Conservation (phyloP, 2,888 invertebrate genomes). For the Heliothis peltigera region DNA sequence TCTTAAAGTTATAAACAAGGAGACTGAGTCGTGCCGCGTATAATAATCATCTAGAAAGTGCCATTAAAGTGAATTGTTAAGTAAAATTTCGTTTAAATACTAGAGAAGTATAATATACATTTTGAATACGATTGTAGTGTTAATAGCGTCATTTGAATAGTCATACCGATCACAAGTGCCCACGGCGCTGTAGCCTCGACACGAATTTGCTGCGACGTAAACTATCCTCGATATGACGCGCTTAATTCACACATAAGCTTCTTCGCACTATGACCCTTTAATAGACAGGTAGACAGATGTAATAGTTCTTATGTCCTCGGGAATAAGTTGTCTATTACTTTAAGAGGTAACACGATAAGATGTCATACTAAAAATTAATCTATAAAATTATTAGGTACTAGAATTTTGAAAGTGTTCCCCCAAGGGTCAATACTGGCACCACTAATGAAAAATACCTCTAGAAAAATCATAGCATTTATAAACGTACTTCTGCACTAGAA, state of each 20-base stretch:
- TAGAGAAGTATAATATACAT: constrained; percentile 50
- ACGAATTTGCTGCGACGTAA: constrained; percentile 83
- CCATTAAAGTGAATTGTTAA: constrained; percentile 50
- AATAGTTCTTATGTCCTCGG: constrained; percentile 20
- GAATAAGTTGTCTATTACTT: constrained; percentile 24
- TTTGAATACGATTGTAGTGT: constrained; percentile 59
- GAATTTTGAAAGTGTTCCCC: background rate
- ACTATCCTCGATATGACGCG: constrained; percentile 76
- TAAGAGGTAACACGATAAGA: background rate
- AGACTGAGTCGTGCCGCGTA: constrained; percentile 50
- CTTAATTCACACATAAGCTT: constrained; percentile 67
- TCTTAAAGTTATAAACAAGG: constrained; percentile 47
- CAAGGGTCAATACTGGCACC: constrained; percentile 13
- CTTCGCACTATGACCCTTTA: constrained; percentile 56
- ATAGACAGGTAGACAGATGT: constrained; percentile 36
- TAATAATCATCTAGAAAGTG: constrained; percentile 57
- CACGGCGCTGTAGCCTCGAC: constrained; percentile 84
- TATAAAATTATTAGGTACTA: background rate
- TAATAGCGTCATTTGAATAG: constrained; percentile 66
- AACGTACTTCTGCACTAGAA: constrained; percentile 18
- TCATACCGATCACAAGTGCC: constrained; percentile 78
- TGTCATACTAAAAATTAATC: background rate
- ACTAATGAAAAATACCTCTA: background rate
- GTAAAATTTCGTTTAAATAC: constrained; percentile 51
- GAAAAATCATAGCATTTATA: constrained; percentile 1